These are phyloP conservation scores for Lathronympha strigana DNA, from an alignment of 2,888 invertebrate species.

Conservation along the genomic window DNA sequence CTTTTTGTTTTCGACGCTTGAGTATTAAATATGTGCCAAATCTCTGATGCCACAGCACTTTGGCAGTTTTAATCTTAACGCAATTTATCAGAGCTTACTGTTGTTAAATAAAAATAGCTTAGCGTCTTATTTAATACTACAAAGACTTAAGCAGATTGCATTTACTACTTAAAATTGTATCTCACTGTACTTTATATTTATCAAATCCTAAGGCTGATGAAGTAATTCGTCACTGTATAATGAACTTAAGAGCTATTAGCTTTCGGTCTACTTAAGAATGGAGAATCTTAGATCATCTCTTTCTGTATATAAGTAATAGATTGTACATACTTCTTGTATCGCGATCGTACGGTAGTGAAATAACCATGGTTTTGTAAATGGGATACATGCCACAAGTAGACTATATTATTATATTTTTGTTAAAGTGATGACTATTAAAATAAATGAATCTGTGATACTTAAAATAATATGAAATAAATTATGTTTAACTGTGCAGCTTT, in stretches of 20 bases:
- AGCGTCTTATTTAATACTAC: conserved; percentile 46
- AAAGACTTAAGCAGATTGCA: conserved; percentile 56
- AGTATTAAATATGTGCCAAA: conserved; percentile 69
- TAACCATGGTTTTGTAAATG: conserved; percentile 68
- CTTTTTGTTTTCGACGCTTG: conserved; percentile 51
- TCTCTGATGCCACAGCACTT: conserved; percentile 62
- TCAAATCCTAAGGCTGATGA: conserved; percentile 29
- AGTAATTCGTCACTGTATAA: conserved; percentile 31
- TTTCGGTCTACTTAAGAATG: conserved; percentile 36
- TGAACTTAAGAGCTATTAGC: conserved; percentile 38
- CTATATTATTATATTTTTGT: conserved; percentile 80
- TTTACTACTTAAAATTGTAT: conserved; percentile 49
- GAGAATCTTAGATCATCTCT: conserved; percentile 48
- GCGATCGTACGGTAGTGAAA: conserved; percentile 53
- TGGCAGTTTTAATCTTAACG: conserved; percentile 44
- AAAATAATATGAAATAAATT: conserved; percentile 83
- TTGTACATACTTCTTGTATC: conserved; percentile 74
- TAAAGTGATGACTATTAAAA: conserved; percentile 83
- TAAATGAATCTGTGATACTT: conserved; percentile 84
- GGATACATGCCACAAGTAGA: conserved; percentile 70
- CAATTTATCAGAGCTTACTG: conserved; percentile 65
- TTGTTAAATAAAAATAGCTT: conserved; percentile 46
- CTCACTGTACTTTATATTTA: conserved; percentile 36
- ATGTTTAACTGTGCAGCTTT: conserved; percentile 80
- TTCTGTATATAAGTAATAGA: conserved; percentile 72